Conservation (phyloP, 2,797 vertebrate species). For the Manis javanica region DNA sequence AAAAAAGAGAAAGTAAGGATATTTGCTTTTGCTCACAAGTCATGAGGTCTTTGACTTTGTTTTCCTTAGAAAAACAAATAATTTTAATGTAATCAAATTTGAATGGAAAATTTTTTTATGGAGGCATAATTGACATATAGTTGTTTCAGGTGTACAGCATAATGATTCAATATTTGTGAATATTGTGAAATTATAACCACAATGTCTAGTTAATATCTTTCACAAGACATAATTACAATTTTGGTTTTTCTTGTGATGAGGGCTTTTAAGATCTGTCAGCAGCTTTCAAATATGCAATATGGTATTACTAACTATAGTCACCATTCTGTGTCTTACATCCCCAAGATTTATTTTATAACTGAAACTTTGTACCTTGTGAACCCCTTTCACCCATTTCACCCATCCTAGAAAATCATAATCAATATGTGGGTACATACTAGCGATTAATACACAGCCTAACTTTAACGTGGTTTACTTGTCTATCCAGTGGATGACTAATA, state of each 20-base stretch:
- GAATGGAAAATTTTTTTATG: neutral
- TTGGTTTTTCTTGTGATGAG: neutral
- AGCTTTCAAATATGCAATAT: neutral
- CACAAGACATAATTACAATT: neutral
- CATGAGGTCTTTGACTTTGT: neutral
- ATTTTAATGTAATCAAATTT: neutral
- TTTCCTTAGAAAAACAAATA: conserved; percentile 16
- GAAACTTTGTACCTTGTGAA: neutral
- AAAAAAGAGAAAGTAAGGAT: neutral
- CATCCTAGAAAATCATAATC: neutral
- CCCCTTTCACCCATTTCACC: neutral
- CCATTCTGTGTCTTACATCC: neutral
- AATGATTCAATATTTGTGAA: neutral
- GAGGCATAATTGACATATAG: neutral
- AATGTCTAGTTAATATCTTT: neutral
- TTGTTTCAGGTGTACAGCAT: neutral
- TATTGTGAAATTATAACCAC: neutral
- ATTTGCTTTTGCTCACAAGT: neutral
- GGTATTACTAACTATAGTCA: neutral
- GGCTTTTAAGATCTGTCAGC: neutral
- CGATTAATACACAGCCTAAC: conserved; percentile 4
- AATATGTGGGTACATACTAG: neutral
- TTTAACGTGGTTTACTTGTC: neutral
- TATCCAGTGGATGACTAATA: neutral
- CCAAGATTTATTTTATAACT: neutral